These are phyloP conservation scores for Typhlichthys subterraneus DNA, from an alignment of 2,797 vertebrate species.

Conservation along the genomic window DNA sequence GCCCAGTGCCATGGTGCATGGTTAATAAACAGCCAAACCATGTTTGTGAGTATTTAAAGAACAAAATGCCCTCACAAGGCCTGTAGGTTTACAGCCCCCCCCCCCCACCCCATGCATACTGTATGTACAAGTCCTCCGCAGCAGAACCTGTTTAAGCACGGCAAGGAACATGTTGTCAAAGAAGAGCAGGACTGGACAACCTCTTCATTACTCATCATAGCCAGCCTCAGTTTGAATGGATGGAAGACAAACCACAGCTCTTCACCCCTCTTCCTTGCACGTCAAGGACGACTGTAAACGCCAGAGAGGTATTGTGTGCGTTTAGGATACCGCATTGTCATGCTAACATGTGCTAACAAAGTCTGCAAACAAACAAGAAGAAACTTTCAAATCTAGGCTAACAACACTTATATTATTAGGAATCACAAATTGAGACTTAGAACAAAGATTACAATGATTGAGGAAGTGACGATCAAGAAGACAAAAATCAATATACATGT, in stretches of 20 bases:
- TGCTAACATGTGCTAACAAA: constrained; percentile 19
- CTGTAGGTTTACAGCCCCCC: neutral
- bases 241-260: constrained; percentile 37
- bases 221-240: constrained; percentile 45
- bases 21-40: constrained; percentile 21
- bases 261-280: constrained; percentile 30
- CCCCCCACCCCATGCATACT: neutral
- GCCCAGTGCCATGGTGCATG: neutral
- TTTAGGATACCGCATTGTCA: constrained; percentile 26
- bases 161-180: constrained; percentile 32
- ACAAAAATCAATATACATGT: constrained; percentile 80
- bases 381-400: constrained; percentile 48
- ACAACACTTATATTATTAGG: constrained; percentile 57
- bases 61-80: neutral
- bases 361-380: constrained; percentile 35
- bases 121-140: constrained; percentile 16
- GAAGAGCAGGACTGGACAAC: constrained; percentile 30
- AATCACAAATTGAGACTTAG: constrained; percentile 62
- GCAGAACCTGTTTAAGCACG: constrained; percentile 35
- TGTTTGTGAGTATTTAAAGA: neutral
- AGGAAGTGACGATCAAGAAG: constrained; percentile 51
- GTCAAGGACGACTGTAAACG: constrained; percentile 51
- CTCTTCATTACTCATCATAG: constrained; percentile 48
- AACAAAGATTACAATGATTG: constrained; percentile 63
- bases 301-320: constrained; percentile 21